Evolutionary conservation across 1,140 invertebrate genomes (phyloP), one percentile per base, ranked within the genome.

Genomic region (Aphidius gifuensis): DNA sequence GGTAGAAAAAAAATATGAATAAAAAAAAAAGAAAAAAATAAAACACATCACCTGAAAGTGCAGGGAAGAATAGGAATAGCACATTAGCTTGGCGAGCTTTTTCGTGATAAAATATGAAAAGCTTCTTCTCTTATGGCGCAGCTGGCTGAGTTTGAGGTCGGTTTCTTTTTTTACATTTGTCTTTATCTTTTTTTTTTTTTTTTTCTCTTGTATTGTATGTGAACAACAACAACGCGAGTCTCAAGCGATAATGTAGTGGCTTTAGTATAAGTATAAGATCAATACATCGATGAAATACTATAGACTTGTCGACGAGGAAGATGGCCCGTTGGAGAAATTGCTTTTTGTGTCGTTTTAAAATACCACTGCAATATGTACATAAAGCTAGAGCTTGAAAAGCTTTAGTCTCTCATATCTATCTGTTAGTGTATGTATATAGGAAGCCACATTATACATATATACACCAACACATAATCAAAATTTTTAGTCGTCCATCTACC

Each of bases 51-150:
- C 32, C 49, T 32, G 42, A 46, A 23, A 44, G 21, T 11, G 38
- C n/a, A n/a, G 9, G 60, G 6, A 48, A 44, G 49, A 53, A 61
- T 56, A 54, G 42, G 47, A 16, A 50, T 16, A 51, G 47, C 42
- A 23, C 21, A 44, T 49, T 56, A 32, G 42, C 56, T 47, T 60
- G 54, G 53, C 54, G 58, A 65, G 40, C 58, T 66, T 64, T 69
- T 66, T 64, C 60, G 53, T 51, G 65, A 71, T 73, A 66, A 71
- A 71, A 71, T 71, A 73, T 73, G 51, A 53, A 64, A 69, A 73
- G 68, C 67, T 64, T 69, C 56, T 65, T 69, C 68, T 71, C 68
- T 64, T 32, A 32, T 32, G 61, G 59, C 62, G 62, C 59, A 67
- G 69, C 68, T 66, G 68, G 64, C 60, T 40, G 65, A 66, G 66